Conservation (phyloP, 1,140 invertebrate species). For the Dermatophagoides farinae region DNA sequence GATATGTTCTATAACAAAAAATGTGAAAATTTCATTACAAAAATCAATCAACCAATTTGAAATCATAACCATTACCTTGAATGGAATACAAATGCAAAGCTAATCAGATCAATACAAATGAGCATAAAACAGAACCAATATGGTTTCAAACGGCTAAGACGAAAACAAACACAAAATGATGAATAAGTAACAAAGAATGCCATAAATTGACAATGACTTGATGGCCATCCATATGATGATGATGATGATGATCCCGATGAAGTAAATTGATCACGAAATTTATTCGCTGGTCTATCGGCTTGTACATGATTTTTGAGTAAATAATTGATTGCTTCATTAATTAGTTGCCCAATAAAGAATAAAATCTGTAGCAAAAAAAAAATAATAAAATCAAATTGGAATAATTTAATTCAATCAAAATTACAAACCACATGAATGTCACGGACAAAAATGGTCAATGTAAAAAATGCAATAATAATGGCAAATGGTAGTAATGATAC, state of each 20-base stretch:
- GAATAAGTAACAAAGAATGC: slow-evolving; percentile 10
- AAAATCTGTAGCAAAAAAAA: slow-evolving; percentile 2
- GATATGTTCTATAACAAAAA: slow-evolving; percentile 9
- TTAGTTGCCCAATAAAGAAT: slow-evolving; percentile 5
- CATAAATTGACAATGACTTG: slow-evolving; percentile 9
- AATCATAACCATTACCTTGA: slow-evolving; percentile 3
- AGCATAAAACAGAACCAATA: background rate
- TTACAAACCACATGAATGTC: slow-evolving; percentile 8
- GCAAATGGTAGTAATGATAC: background rate
- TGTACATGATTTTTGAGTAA: background rate
- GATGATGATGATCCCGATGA: background rate
- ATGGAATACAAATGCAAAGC: background rate
- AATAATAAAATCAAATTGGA: too few species aligned
- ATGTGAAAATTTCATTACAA: background rate
- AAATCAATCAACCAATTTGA: background rate
- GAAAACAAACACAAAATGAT: background rate
- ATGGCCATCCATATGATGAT: slow-evolving; percentile 9
- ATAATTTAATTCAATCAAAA: background rate
- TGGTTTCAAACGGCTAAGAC: background rate
- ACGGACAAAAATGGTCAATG: slow-evolving; percentile 6
- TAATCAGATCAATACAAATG: background rate
- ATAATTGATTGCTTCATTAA: slow-evolving; percentile 9
- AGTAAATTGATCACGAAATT: too few species aligned
- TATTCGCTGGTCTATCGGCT: background rate
- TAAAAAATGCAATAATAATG: slow-evolving; percentile 6